Evolutionary conservation across 1,140 invertebrate species (phyloP), one percentile per base, ranked within the genome.

Genomic region (Holcopasites calliopsidis): DNA sequence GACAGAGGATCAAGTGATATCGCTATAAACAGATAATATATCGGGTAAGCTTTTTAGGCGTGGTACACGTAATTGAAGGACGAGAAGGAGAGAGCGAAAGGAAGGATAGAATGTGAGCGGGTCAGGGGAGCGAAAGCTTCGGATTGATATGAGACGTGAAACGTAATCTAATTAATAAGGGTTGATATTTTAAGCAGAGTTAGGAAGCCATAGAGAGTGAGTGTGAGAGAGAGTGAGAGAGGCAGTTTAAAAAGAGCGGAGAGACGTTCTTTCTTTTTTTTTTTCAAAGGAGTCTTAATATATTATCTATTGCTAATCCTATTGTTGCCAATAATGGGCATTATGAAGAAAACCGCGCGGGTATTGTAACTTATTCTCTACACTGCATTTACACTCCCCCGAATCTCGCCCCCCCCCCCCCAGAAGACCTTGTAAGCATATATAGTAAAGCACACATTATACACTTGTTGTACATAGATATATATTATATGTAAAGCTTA

Each of bases 321-420:
- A 91, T 90, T 91, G 88, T 91, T 91, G 90, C 90, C 90, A 88
- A 90, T 85, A 83, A 91, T 90, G 90, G 90, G 90, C 90, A 91
- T 91, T 91, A 91, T 86, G 16, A 82, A 86, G 77, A 87, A 86
- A 89, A 86, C 83, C 86, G 84, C 87, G 85, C 84, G 89, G 83
- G 84, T 90, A 86, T n/a, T 87, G 58, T 88, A 87, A 88, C 81
- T 88, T 86, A 89, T 88, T 88, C 84, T 88, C 83, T 86, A 88
- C 80, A 82, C 83, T 83, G 77, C 80, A 84, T 84, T 84, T 84
- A 85, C 69, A 81, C 65, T 75, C 72, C 76, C 40, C 66, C 28
- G 42, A 61, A 69, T 68, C 23, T 16, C 31, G 31, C 42, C 40
- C 18, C 52, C 60, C 44, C 42, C 40, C 23, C 60, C 70, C 52